Conservation (phyloP, 2,113 vertebrate species). For the Oryzias javanicus region DNA sequence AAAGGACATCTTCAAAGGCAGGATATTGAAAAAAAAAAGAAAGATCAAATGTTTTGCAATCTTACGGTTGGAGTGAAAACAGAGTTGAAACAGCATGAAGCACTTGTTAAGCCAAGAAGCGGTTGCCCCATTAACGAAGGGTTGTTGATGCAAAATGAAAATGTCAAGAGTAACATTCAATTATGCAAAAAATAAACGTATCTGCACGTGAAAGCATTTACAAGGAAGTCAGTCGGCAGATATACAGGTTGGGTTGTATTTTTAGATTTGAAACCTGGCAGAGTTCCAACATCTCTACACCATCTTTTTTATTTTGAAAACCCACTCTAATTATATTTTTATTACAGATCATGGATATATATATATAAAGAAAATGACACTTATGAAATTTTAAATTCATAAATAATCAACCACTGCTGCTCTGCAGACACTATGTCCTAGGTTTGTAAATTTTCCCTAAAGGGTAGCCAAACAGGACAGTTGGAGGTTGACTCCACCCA, state of each 20-base stretch:
- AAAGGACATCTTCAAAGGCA: no score
- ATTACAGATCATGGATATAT: no score
- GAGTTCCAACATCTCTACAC: conserved; percentile 9
- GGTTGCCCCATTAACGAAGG: not conserved
- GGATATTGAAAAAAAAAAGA: no score
- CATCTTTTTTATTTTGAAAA: not conserved
- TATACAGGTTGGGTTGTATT: not conserved
- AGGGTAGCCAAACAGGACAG: no score
- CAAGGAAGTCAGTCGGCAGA: not conserved
- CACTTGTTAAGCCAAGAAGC: not conserved
- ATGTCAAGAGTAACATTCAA: conserved; percentile 1
- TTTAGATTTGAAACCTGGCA: conserved; percentile 12
- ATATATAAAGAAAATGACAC: no score
- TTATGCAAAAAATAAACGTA: not conserved
- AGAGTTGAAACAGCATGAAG: conserved; percentile 2
- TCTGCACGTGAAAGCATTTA: conserved; percentile 1
- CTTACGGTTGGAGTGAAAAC: conserved; percentile 9
- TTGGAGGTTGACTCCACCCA: no score
- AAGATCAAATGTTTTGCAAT: conserved; percentile 18
- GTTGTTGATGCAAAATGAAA: not conserved
- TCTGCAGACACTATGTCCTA: no score
- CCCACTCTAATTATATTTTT: no score
- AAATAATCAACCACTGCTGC: no score
- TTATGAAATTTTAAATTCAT: no score
- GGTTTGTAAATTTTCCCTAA: no score